phyloP scores from a whole-genome alignment of 2,888 invertebrate genomes.

The Altica lythri region DNA sequence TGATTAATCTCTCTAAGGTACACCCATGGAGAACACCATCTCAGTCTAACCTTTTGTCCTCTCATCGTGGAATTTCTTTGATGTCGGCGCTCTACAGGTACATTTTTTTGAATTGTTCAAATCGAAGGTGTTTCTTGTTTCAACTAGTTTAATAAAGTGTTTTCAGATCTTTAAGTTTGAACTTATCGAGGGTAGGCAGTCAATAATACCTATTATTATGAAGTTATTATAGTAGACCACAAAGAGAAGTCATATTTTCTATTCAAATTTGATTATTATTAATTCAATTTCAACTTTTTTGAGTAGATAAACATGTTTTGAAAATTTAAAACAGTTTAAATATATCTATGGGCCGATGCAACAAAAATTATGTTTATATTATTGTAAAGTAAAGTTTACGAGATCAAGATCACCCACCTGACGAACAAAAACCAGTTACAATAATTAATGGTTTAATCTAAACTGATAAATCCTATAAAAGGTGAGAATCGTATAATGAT shows the following conservation, averaged over 20 bases:
- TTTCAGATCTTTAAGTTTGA: constrained; percentile 23
- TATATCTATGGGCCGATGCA: no score
- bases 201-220: constrained; percentile 16
- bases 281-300: no score
- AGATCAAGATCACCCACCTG: no score
- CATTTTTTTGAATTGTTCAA: constrained; percentile 43
- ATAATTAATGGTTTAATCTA: no score
- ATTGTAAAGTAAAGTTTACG: no score
- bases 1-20: constrained; percentile 2
- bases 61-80: constrained; percentile 31
- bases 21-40: constrained; percentile 27
- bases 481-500: background rate
- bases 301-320: no score
- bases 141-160: constrained; percentile 38
- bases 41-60: constrained; percentile 33
- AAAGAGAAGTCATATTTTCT: no score
- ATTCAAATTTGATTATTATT: no score
- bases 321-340: no score
- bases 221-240: background rate
- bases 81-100: constrained; percentile 41
- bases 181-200: constrained; percentile 4
- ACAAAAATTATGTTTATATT: no score
- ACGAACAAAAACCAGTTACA: no score
- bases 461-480: no score
- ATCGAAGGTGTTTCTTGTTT: constrained; percentile 39